Percentiles rank a stretch among this genome's conserved stretches.
Evolutionary conservation across 2,113 vertebrate genomes (phyloP).

Genomic region (Odocoileus virginianus): DNA sequence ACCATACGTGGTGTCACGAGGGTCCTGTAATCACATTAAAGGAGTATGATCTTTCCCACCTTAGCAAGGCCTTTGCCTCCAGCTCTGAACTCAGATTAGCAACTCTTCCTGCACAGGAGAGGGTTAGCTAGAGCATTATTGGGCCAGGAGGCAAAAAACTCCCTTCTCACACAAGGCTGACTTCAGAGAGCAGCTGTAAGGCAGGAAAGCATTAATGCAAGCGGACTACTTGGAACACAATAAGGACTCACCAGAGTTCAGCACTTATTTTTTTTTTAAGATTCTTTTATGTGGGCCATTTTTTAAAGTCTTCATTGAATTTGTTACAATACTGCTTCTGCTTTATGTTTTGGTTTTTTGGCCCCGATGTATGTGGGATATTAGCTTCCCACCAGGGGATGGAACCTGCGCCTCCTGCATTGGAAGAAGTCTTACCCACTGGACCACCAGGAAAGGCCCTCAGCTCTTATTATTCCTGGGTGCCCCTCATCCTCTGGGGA

Average conservation of each 20-base stretch:
- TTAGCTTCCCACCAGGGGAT: neutral
- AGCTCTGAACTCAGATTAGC: neutral
- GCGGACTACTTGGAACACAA: neutral
- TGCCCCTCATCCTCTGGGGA: neutral
- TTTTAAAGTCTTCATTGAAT: neutral
- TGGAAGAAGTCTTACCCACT: neutral
- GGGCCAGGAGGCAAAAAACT: neutral
- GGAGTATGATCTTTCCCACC: neutral
- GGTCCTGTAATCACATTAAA: neutral
- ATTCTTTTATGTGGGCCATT: neutral
- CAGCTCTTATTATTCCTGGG: neutral
- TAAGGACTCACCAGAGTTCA: neutral
- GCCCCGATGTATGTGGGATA: neutral
- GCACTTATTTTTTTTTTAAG: neutral
- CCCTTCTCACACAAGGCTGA: neutral
- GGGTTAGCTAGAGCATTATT: neutral
- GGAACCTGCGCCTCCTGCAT: neutral
- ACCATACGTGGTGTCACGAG: neutral
- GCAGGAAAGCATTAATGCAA: neutral
- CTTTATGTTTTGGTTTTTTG: neutral
- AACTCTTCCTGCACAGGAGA: neutral
- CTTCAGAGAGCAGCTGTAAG: neutral
- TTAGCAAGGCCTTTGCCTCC: neutral
- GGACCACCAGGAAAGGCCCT: neutral
- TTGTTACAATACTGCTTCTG: neutral